phyloP scores from a whole-genome alignment of 2,888 invertebrate species.

The Nasonia oneida region DNA sequence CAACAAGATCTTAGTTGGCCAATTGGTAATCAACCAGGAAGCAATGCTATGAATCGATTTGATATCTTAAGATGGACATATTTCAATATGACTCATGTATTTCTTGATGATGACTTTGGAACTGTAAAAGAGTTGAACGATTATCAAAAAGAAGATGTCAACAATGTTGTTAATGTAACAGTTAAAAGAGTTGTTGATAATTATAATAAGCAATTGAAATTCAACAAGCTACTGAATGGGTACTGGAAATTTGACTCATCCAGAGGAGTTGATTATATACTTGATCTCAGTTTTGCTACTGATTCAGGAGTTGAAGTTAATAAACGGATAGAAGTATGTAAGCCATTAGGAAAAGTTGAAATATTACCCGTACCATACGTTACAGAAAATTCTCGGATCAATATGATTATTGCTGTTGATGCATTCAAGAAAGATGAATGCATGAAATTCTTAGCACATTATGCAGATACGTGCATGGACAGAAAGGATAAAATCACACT shows the following conservation, averaged over 20 bases:
- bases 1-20: constrained; percentile 84
- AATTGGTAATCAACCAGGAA: constrained; percentile 85
- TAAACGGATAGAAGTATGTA: constrained; percentile 89
- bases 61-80: constrained; percentile 93
- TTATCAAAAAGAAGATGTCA: constrained; percentile 86
- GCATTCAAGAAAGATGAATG: constrained; percentile 82
- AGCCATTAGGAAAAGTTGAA: constrained; percentile 93
- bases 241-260: constrained; percentile 90
- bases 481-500: constrained; percentile 90
- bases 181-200: constrained; percentile 80
- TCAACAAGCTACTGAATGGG: constrained; percentile 84
- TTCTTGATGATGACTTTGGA: constrained; percentile 89
- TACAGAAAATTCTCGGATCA: constrained; percentile 93
- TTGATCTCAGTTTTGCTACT: constrained; percentile 85
- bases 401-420: constrained; percentile 87
- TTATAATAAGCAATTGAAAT: constrained; percentile 81
- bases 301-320: constrained; percentile 78
- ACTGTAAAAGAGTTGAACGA: constrained; percentile 84
- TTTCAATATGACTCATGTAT: constrained; percentile 91
- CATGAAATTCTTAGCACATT: constrained; percentile 86
- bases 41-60: constrained; percentile 86
- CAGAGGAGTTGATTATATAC: constrained; percentile 91
- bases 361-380: constrained; percentile 96
- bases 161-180: constrained; percentile 81
- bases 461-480: constrained; percentile 86